phyloP scores from a whole-genome alignment of 2,113 vertebrate genomes.

The Tympanuchus pallidicinctus region DNA sequence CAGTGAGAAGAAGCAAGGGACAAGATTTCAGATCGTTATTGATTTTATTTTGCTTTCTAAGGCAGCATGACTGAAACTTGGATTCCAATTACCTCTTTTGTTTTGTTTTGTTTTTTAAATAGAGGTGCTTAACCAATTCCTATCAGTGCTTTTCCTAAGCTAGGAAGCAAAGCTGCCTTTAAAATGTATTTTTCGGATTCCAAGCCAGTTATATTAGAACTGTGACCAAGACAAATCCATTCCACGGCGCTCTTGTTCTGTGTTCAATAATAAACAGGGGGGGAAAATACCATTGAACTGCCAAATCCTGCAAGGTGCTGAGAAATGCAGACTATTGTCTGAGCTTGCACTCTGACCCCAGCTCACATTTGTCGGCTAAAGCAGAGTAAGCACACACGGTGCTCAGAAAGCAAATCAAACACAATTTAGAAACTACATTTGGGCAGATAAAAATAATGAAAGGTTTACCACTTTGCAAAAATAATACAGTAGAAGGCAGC shows the following conservation, averaged over 20 bases:
- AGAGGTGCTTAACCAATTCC: slow-evolving; percentile 17
- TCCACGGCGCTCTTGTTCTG: neutral
- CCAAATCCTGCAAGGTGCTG: neutral
- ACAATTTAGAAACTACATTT: slow-evolving; percentile 14
- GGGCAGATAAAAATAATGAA: neutral
- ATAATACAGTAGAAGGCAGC: neutral
- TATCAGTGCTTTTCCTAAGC: slow-evolving; percentile 7
- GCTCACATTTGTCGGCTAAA: neutral
- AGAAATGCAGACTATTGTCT: neutral
- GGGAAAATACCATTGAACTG: neutral
- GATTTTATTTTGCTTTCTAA: slow-evolving; percentile 42
- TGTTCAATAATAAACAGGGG: slow-evolving; percentile 30
- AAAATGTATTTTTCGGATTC: neutral
- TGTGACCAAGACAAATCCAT: slow-evolving; percentile 1
- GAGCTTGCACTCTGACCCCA: neutral
- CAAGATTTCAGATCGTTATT: neutral
- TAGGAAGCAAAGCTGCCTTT: slow-evolving; percentile 40
- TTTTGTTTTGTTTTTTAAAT: neutral
- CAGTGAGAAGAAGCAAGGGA: neutral
- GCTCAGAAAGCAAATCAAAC: slow-evolving; percentile 4
- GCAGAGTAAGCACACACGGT: neutral
- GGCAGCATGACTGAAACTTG: slow-evolving; percentile 19
- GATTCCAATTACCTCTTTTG: slow-evolving; percentile 30
- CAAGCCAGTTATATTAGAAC: neutral
- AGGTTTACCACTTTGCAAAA: neutral